These are phyloP conservation scores for Anoplopoma fimbria DNA, from an alignment of 2,113 vertebrate species.

Conservation along the genomic window DNA sequence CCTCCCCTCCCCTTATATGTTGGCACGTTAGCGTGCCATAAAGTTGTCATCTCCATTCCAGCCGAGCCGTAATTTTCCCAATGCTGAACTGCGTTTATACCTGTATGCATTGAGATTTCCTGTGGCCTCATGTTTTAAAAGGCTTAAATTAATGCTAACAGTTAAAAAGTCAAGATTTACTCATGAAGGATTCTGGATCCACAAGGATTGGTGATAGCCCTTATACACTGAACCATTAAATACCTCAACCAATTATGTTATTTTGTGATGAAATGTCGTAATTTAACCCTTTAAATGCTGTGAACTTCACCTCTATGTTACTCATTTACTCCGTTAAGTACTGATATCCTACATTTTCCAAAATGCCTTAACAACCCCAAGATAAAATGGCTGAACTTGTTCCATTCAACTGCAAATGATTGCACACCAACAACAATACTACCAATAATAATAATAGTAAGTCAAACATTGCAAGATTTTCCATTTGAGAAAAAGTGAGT, in stretches of 20 bases:
- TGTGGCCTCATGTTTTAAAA: slow-evolving; percentile 31
- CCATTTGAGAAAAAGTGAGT: slow-evolving; percentile 18
- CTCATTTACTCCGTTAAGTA: slow-evolving; percentile 13
- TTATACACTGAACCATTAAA: not conserved
- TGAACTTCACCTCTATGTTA: not conserved
- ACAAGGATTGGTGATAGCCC: not conserved
- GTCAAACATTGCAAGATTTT: slow-evolving; percentile 3
- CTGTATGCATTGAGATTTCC: slow-evolving; percentile 12
- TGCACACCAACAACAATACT: not conserved
- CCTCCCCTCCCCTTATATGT: slow-evolving; percentile 31
- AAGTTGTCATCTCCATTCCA: slow-evolving; percentile 65
- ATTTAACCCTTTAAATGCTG: slow-evolving; percentile 4
- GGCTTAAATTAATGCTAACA: slow-evolving; percentile 7
- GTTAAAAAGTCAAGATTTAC: slow-evolving; percentile 19
- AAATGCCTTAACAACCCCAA: not conserved
- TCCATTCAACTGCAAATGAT: slow-evolving; percentile 4
- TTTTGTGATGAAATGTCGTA: slow-evolving; percentile 13
- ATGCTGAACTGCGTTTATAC: slow-evolving; percentile 5
- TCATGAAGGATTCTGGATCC: not conserved
- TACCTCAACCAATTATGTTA: not conserved
- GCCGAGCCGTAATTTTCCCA: slow-evolving; percentile 45
- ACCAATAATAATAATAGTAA: not conserved
- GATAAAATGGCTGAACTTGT: slow-evolving; percentile 14
- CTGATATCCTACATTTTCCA: slow-evolving; percentile 22
- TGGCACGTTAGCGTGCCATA: slow-evolving; percentile 63